Evolutionary conservation across 2,888 invertebrate species (phyloP).

Genomic region (Lutraria lutraria): DNA sequence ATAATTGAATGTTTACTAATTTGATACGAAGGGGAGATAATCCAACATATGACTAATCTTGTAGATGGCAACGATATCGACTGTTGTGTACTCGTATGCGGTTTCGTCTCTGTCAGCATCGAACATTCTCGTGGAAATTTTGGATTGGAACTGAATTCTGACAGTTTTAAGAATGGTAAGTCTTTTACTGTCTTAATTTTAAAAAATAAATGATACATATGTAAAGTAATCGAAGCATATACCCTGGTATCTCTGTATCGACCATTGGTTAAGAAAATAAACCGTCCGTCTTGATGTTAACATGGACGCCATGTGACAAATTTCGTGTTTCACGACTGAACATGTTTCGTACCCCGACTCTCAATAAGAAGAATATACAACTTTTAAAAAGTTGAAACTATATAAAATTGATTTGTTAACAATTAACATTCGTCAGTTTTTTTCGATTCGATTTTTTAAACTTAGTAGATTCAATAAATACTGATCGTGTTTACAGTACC

Average conservation of each 20-base stretch:
- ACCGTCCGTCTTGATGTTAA: background rate
- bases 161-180: constrained; percentile 17
- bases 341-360: constrained; percentile 13
- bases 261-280: background rate
- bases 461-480: background rate
- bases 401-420: background rate
- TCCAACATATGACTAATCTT: background rate
- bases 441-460: background rate
- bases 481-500: constrained; percentile 30
- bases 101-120: constrained; percentile 13
- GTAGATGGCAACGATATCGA: background rate
- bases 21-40: background rate
- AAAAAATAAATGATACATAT: background rate
- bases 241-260: background rate
- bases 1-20: background rate
- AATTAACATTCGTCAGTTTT: background rate
- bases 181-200: too few relatives aligned
- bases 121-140: constrained; percentile 31
- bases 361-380: background rate
- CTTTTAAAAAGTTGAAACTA: background rate
- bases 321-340: constrained; percentile 28
- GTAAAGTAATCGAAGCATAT: background rate
- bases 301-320: constrained; percentile 49
- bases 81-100: background rate
- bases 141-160: background rate